phyloP scores from a whole-genome alignment of 2,888 invertebrate species.

The Neria commutata region DNA sequence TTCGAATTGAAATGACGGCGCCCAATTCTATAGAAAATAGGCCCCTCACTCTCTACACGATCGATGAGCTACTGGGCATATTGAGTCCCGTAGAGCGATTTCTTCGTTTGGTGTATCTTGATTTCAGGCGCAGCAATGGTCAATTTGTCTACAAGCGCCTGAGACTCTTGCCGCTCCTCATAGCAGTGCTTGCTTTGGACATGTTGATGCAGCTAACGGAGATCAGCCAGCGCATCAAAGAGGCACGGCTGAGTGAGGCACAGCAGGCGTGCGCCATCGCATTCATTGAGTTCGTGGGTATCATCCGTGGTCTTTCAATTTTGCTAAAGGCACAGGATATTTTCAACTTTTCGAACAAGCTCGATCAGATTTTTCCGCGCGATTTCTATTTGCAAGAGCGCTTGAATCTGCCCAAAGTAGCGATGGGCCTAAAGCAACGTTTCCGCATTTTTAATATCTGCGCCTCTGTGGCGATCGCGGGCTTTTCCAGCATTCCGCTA shows the following conservation, averaged over 20 bases:
- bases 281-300: slow-evolving; percentile 19
- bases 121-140: too few relatives aligned
- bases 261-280: slow-evolving; percentile 25
- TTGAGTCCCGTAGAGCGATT: too few relatives aligned
- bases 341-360: slow-evolving; percentile 16
- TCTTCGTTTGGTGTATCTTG: too few relatives aligned
- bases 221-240: too few relatives aligned
- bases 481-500: slow-evolving; percentile 14
- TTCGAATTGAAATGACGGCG: too few relatives aligned
- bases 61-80: too few relatives aligned
- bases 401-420: slow-evolving; percentile 13
- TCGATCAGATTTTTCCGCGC: slow-evolving; percentile 25
- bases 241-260: slow-evolving; percentile 16
- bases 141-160: too few relatives aligned
- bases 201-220: too few relatives aligned
- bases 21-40: too few relatives aligned
- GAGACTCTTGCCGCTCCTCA: too few relatives aligned
- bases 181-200: too few relatives aligned
- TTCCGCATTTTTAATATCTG: slow-evolving; percentile 8
- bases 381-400: slow-evolving; percentile 5
- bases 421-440: slow-evolving; percentile 12
- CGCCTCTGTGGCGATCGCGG: neutral
- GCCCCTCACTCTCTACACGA: too few relatives aligned
- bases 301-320: slow-evolving; percentile 19
- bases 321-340: slow-evolving; percentile 11